Evolutionary conservation across 2,888 invertebrate species (phyloP), one percentile per base, ranked within the genome.

Genomic region (Thereva nobilitata): DNA sequence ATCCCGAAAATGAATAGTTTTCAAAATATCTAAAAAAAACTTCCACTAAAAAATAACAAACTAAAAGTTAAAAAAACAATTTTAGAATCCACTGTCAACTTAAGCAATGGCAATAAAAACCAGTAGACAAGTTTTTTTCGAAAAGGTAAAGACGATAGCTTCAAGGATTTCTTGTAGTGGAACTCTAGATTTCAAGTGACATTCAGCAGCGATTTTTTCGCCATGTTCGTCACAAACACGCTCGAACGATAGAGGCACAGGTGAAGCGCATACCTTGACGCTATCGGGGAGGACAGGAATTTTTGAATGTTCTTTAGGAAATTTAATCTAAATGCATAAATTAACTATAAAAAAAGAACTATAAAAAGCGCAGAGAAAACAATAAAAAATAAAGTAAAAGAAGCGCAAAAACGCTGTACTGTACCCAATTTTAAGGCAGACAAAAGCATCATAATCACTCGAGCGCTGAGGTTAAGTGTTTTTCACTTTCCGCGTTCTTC

Each of bases 341-440:
- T 23, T 23, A 59, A 59, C 23, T 45, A 49, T 10, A 37, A 59
- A 59, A n/a, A n/a, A n/a, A n/a, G n/a, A n/a, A n/a, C n/a, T n/a
- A 10, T 23, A 10, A 55, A 41, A 55, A 45, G 9, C 6, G 12
- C n/a, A n/a, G n/a, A 10, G 8, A 5, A 47, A 42, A 59, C 40
- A 42, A 5, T 45, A 63, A 50, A 63, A 63, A 50, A 38, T 50
- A 50, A 7, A 23, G 23, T 23, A 23, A 23, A 23, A 23, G 23
- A 23, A 2, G 23, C 23, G 23, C 23, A 1, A 23, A 2, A 23
- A 23, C 23, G 23, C 41, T 50, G 50, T 23, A 38, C 74, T 77
- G 73, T 80, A 80, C 80, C 79, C 78, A 79, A 75, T 77, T 80
- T 79, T 70, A 80, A 73, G 70, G 80, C 79, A 72, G 80, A 80